phyloP scores from a whole-genome alignment of 37 sponge, comb jelly and placozoan genomes.

The Eunapius fragilis region DNA sequence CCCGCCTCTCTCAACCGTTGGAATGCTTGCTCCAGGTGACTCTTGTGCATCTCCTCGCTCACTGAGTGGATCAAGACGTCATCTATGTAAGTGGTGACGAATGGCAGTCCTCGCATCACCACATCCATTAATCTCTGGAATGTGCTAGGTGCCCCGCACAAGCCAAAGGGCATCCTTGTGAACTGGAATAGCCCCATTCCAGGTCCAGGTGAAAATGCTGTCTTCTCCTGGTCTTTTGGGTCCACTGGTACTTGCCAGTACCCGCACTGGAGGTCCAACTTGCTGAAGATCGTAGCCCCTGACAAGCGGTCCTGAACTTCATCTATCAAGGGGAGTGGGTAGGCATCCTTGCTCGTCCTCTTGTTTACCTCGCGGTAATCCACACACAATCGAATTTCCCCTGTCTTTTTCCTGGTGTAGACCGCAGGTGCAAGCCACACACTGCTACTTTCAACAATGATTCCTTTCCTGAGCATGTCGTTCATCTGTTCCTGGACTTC shows the following conservation, averaged over 20 bases:
- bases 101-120: slow-evolving; percentile 45
- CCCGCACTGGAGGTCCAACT: slow-evolving; percentile 60
- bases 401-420: slow-evolving; percentile 50
- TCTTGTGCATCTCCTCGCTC: background rate
- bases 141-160: too few species aligned
- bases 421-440: slow-evolving; percentile 74
- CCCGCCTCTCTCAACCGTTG: slow-evolving; percentile 53
- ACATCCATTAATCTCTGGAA: slow-evolving; percentile 67
- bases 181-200: slow-evolving; percentile 53
- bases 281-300: slow-evolving; percentile 52
- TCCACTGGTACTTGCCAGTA: slow-evolving; percentile 68
- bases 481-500: slow-evolving; percentile 51
- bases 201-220: slow-evolving; percentile 64
- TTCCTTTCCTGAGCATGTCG: slow-evolving; percentile 62
- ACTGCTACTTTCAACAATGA: slow-evolving; percentile 60
- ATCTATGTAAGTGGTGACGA: slow-evolving; percentile 51
- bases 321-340: slow-evolving; percentile 69
- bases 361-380: slow-evolving; percentile 74
- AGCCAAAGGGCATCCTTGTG: slow-evolving; percentile 20
- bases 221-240: slow-evolving; percentile 37
- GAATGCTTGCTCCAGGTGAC: slow-evolving; percentile 58
- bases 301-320: slow-evolving; percentile 63
- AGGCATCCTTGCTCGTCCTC: slow-evolving; percentile 52
- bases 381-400: slow-evolving; percentile 50
- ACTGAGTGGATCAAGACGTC: slow-evolving; percentile 48